Evolutionary conservation across 2,797 vertebrate species (phyloP), one percentile per base, ranked within the genome.

Genomic region (Lacerta viridis): DNA sequence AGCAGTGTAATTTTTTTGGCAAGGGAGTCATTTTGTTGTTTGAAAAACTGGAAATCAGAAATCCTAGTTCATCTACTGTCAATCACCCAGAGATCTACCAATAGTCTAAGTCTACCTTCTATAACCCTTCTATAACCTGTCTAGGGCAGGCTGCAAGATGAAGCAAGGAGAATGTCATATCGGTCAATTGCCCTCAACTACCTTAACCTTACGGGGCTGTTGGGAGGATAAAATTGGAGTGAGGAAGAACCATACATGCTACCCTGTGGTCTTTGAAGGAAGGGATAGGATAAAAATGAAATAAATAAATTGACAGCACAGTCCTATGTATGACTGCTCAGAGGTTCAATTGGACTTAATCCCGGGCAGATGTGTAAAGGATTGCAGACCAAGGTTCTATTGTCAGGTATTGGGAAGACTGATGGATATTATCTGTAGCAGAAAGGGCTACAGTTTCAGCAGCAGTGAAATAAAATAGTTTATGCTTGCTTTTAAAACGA

Each of bases 401-500:
- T 90, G 5, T 69, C 18, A 8, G 66, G 61, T 0, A 10, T 25
- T 89, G 64, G 29, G 61, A 89, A 61, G 17, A 23, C 18, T 61
- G 89, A 83, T 33, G 77, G 61, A 88, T 0, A 0, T 17, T 90
- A 46, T 39, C 76, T 87, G 69, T 18, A 66, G 46, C 33, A 77
- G 84, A 85, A 85, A 79, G 29, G 13, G 39, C 39, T 29, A 75
- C 36, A 8, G 23, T 10, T 82, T 2, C 64, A 15, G 66, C 75
- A 71, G 36, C 13, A 69, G 29, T 89, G 89, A 88, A 39, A 89
- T 25, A 78, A 64, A 90, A 29, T 23, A 78, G 41, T 87, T 89
- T 64, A 39, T 20, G 61, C 84, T 83, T 79, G 5, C 7, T 71
- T 20, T 46, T 2, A n/a, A 78, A 36, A 4, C 1, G 3, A 41